A percentile compares a stretch with the other conserved stretches of the same genome.
phyloP scores from a whole-genome alignment of 2,113 vertebrate genomes.

The Pleuronectes platessa region DNA sequence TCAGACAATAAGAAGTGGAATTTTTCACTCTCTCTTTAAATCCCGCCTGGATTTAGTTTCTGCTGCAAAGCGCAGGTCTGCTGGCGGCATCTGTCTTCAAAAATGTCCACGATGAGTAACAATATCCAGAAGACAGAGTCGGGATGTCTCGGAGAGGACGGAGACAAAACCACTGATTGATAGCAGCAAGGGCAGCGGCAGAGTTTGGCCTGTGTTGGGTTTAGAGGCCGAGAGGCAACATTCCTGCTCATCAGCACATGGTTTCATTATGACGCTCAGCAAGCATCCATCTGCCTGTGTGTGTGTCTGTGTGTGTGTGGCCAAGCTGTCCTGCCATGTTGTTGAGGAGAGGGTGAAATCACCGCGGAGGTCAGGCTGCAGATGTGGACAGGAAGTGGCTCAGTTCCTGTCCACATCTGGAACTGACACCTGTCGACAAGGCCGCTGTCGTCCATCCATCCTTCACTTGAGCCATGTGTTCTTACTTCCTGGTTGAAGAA shows the following conservation, averaged over 20 bases:
- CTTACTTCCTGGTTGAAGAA: too few relatives aligned
- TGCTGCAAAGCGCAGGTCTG: not conserved
- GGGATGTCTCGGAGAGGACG: conserved; percentile 16
- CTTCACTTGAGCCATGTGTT: too few relatives aligned
- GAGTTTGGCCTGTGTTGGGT: conserved; percentile 12
- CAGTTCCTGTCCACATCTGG: not conserved
- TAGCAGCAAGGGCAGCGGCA: not conserved
- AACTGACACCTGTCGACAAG: not conserved
- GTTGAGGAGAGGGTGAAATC: conserved; percentile 1
- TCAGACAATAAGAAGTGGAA: not conserved
- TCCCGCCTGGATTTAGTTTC: not conserved
- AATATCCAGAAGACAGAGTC: conserved; percentile 79
- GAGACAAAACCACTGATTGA: conserved; percentile 4
- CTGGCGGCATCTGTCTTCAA: not conserved
- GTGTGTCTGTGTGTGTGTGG: not conserved
- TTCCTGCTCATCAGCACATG: conserved; percentile 47
- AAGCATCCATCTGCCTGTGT: conserved; percentile 22
- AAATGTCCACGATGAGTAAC: not conserved
- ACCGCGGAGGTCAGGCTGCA: conserved; percentile 8
- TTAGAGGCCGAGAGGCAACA: conserved; percentile 33
- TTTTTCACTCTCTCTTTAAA: not conserved
- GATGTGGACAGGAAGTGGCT: conserved; percentile 12
- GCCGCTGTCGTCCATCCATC: not conserved
- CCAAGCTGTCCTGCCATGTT: not conserved
- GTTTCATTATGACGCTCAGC: conserved; percentile 20